Base-by-base conservation (phyloP, 2,888 invertebrate genomes). In the Tetheella fluctuosa region DNA sequence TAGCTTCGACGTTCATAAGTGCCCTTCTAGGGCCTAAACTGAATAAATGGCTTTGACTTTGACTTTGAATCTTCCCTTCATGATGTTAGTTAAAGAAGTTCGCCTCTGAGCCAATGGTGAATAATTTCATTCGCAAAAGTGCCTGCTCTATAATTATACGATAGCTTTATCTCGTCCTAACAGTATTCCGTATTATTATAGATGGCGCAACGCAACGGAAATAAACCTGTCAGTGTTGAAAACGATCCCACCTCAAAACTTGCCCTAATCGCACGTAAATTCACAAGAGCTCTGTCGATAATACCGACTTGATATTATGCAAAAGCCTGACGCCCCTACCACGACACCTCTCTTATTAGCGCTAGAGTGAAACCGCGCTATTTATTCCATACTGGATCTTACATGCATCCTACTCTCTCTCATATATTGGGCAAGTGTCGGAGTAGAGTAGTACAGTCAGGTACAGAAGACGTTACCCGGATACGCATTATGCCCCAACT, bases 191-290 rank as follows among this genome's bases (percentile, higher is more conserved):
- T 28, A 13, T 37, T 54, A 59, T 54, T 7, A 7, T 7, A 58
- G 59, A 63, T 64, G 60, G 60, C 58, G 58, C 57, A 23, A 52
- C 13, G 20, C 53, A 23, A 53, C 65, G 73, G 72, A 74, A 73
- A 74, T 75, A 74, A 67, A 65, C 64, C 67, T 73, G 73, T 74
- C 74, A 73, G 69, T 69, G 48, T 52, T 65, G 66, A 69, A 63
- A 70, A 61, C 60, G 65, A 63, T 54, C 56, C 15, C 30, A 13
- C 54, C 59, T 15, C 52, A 62, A 59, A 61, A 60, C 62, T 62
- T 61, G 61, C 54, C 12, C 13, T 39, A 39, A 12, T 62, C 63
- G 60, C 54, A 60, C 62, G 63, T 57, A 59, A 59, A 63, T 59
- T 58, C 59, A 30, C 42, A 23, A 28, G 59, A 54, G 56, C 59